Base-by-base conservation (phyloP, 2,113 vertebrate species). In the Cariama cristata region DNA sequence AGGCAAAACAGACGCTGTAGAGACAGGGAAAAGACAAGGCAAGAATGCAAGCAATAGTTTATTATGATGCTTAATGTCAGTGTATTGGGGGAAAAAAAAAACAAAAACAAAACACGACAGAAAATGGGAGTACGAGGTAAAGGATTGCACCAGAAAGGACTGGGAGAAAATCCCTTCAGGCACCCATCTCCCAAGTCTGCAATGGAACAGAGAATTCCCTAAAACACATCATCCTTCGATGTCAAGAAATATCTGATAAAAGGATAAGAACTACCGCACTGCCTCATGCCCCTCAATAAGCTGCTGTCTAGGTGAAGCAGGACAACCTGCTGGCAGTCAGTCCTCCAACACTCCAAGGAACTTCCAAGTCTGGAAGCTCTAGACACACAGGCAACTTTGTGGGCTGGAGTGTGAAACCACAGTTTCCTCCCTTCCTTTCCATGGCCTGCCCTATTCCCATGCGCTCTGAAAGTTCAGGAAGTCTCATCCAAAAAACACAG, bases 361-460 rank as follows among this genome's bases (percentile, higher is more conserved):
- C 22, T 38, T 38, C 81, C 38, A 74, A 62, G 24, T 55, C 53
- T 81, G 53, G 69, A 85, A 96, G 75, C 50, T 81, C 88, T 67
- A 81, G 75, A 81, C 49, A 11, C 47, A 84, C 24, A 85, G 26
- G 64, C 80, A 90, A 53, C 73, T 93, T 75, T 89, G 68, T 0
- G 0, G 64, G 77, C 33, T 60, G 24, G 52, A 93, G 56, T 22
- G 69, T 72, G 69, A 96, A 97, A 93, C 89, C 93, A 94, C 42
- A 72, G 64, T n/a, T 91, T 97, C 86, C 89, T 91, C 47, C 52
- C 63, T 88, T 92, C 62, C n/a, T 49, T 90, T 68, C 71, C 49
- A 56, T 4, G 33, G 77, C 64, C 47, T 93, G 38, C 42, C 40
- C 28, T 45, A 72, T 35, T 94, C 35, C 68, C 89, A 64, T 2